Base-by-base conservation (phyloP, 2,888 invertebrate genomes). In the Monoplex corrugatus region DNA sequence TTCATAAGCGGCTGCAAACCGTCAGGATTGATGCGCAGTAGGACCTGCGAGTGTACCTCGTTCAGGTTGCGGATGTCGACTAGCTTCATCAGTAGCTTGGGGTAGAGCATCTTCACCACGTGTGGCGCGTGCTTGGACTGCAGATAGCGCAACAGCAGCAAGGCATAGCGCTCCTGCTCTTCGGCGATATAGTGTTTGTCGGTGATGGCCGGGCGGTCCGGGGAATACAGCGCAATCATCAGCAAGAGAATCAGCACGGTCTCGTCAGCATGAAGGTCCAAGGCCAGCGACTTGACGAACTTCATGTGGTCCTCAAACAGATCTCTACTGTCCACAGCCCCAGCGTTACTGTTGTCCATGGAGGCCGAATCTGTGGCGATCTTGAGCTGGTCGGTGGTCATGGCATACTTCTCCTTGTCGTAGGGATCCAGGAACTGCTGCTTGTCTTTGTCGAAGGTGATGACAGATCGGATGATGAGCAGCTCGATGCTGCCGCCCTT, bases 401-500 rank as follows among this genome's bases (percentile, higher is more conserved):
- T 98, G 94, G 97, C 97, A 92, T 96, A 96, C 96, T 97, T 94
- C 89, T 94, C 94, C 89, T 95, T 96, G 91, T 96, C 96, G 84
- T 91, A 93, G 50, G 96, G 96, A 91, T 96, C 96, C 97, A 98
- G 98, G 98, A 99, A 99, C 90, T 98, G 98, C 94, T 98, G 98
- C 93, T 98, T 97, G 93, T 98, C 98, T 8, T 98, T 97, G 95
- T 99, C 99, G 95, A 98, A 99, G 86, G 98, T 98, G 97, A 98
- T 98, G 0, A 98, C 98, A 92, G 99, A 98, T 43, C 99, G 97
- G 87, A 99, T 97, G 91, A 99, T 98, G 97, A 99, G 98, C 97
- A 99, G 98, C 96, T 99, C 99, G 85, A 98, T 98, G 95, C 98
- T 98, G 0, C 99, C 98, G 2, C 99, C 99, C 96, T 98, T 99